phyloP scores from a whole-genome alignment of 1,140 invertebrate genomes.

The Catajapyx aquilonaris region DNA sequence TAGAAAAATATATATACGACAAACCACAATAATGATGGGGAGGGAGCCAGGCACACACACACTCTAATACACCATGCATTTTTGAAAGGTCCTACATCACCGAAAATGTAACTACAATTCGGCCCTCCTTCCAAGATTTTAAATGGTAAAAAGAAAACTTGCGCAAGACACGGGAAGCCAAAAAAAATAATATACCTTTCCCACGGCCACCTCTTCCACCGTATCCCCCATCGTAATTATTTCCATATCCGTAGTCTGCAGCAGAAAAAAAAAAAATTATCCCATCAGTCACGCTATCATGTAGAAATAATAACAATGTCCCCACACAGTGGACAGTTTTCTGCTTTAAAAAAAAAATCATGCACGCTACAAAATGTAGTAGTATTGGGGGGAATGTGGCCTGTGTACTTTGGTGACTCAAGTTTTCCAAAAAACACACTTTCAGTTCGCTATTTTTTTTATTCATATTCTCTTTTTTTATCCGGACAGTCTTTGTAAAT shows the following conservation, averaged over 20 bases:
- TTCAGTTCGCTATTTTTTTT: too few relatives aligned
- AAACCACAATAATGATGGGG: not conserved
- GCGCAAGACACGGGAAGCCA: constrained; percentile 23
- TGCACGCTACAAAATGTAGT: too few relatives aligned
- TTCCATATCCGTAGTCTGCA: constrained; percentile 47
- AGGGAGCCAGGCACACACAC: not conserved
- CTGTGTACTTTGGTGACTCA: too few relatives aligned
- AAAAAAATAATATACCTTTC: constrained; percentile 37
- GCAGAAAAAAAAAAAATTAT: constrained; percentile 28
- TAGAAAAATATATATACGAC: constrained; percentile 14
- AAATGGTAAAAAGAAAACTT: constrained; percentile 8
- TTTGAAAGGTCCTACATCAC: constrained; percentile 2
- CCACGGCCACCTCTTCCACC: constrained; percentile 48
- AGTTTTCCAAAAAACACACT: too few relatives aligned
- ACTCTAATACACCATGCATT: not conserved
- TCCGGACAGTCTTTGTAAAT: too few relatives aligned
- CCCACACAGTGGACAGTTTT: too few relatives aligned
- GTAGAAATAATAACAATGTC: too few relatives aligned
- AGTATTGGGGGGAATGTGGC: too few relatives aligned
- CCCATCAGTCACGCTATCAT: too few relatives aligned
- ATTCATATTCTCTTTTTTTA: too few relatives aligned
- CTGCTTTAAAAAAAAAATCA: too few relatives aligned
- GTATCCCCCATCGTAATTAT: constrained; percentile 59
- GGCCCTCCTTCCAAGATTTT: too few relatives aligned
- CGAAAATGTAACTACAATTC: not conserved